Conservation (phyloP, 2,113 vertebrate species). For the Zingel zingel region DNA sequence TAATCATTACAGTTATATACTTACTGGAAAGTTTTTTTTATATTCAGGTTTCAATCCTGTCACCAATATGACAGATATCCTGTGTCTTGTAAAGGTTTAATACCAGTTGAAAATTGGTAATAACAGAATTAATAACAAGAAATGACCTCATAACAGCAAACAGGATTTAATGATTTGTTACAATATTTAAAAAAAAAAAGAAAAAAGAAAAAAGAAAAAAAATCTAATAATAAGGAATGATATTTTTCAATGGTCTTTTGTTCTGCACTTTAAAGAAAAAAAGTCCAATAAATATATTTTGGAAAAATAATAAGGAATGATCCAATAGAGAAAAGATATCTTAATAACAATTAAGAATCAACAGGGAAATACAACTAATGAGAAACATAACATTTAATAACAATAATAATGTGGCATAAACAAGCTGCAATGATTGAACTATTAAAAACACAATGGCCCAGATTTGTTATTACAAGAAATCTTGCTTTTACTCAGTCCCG, state of each 20-base stretch:
- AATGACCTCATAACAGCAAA: not conserved
- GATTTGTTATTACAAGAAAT: not conserved
- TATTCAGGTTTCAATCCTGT: not conserved
- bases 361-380: conserved; percentile 15
- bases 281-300: too few species aligned
- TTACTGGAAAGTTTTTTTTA: not conserved
- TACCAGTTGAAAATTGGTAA: not conserved
- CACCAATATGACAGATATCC: not conserved
- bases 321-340: not conserved
- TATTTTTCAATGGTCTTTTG: too few species aligned
- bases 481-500: not conserved
- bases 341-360: not conserved
- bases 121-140: not conserved
- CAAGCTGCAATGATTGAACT: not conserved
- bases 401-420: not conserved
- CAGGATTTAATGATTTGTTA: not conserved
- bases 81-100: not conserved
- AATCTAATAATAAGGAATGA: not conserved
- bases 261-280: too few species aligned
- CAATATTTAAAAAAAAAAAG: not conserved
- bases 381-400: not conserved
- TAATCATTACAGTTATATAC: not conserved
- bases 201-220: not conserved
- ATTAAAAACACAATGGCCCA: not conserved
- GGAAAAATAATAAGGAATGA: not conserved